Evolutionary conservation across 2,888 invertebrate species (phyloP), one percentile per base, ranked within the genome.

Genomic region (Elmis aenea): DNA sequence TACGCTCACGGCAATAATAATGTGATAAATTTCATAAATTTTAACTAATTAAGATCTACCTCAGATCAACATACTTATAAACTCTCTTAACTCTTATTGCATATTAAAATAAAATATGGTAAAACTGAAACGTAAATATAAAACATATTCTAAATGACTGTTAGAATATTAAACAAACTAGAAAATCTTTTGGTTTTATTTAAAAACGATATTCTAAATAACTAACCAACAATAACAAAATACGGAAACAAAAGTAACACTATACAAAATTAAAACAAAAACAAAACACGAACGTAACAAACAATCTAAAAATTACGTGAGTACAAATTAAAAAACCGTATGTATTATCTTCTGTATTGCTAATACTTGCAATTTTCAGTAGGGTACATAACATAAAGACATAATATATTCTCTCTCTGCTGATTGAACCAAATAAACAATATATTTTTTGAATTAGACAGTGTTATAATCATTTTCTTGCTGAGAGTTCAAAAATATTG

Each of bases 211-310:
- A 48, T n/a, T 39, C 46, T 44, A 46, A 42, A 52, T 52, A 48
- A 51, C 48, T 53, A 42, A 47, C 47, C 50, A 53, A 45, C 23
- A 48, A 52, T 43, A 47, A 50, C 51, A 53, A 45, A 48, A 54
- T 33, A 49, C 39, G 53, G 49, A 51, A 52, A 46, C 34, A 51
- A 52, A 40, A 23, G 26, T 23, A 41, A 37, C 41, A 41, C 37
- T 37, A 42, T 38, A 42, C 35, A 38, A 35, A 18, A 41, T 36
- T 18, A 36, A 38, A 38, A 32, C 28, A 38, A 38, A 25, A 40
- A 32, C 33, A 14, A 26, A 18, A 31, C 27, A 40, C 26, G 26
- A 25, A 11, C 16, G 31, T 16, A 24, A 20, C 20, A 26, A 18
- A 25, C 35, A 38, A 25, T 21, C 18, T 24, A 33, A 10, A 32